Evolutionary conservation across 2,888 invertebrate genomes (phyloP), one percentile per base, ranked within the genome.

Genomic region (Ceriagrion tenellum): DNA sequence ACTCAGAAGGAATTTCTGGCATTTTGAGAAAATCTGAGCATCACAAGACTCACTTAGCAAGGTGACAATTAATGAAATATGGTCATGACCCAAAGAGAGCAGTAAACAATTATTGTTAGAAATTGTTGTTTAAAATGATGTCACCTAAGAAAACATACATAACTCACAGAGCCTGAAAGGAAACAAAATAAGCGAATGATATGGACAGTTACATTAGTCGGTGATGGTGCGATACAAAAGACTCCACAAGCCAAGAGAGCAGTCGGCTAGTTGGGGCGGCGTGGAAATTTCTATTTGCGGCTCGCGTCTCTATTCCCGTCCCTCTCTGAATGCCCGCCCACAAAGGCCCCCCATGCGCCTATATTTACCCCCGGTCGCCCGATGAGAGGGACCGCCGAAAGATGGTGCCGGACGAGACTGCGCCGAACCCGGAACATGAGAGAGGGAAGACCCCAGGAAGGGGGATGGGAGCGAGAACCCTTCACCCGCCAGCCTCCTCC

Each of bases 251-350:
- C 81, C 81, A 35, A 81, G 35, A 16, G 16, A 69, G n/a, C 26
- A 69, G 69, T 10, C 26, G 30, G 74, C n/a, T 30, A 30, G 81
- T 35, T 30, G 18, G 81, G 35, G 0, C 81, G 81, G 81, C 69
- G 69, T 69, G 93, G 93, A 69, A 69, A 47, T 74, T 69, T 93
- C 93, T 93, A 93, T 93, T 93, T 93, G 93, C 47, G 93, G 74
- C 93, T 63, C 93, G 26, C 35, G 93, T 74, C 93, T 93, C 93
- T 93, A 93, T 93, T 93, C 93, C 93, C 63, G 93, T 93, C 93
- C 63, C 63, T 20, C 63, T 26, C 93, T n/a, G 69, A 63, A 63
- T 47, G 69, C 59, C 91, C 91, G 91, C 93, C 93, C 93, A 40
- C 93, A 47, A 93, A 93, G 93, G 47, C 69, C 93, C 93, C 47